A percentile compares a stretch with the other conserved stretches of the same genome.
phyloP scores from a whole-genome alignment of 2,797 vertebrate genomes.

The Xiphophorus birchmanni region DNA sequence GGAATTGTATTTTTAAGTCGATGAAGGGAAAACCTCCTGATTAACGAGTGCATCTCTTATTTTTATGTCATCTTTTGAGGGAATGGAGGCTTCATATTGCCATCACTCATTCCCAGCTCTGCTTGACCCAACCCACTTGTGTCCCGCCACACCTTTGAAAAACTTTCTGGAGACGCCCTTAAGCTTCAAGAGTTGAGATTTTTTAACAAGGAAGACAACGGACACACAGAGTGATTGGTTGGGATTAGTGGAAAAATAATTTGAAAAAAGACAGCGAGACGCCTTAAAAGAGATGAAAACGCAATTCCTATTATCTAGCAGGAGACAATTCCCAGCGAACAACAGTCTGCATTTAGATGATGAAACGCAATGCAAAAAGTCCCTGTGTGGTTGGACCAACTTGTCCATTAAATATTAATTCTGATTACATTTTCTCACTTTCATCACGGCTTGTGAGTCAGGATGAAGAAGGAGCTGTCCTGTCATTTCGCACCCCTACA shows the following conservation, averaged over 20 bases:
- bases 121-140: neutral
- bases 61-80: neutral
- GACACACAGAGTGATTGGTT: constrained; percentile 28
- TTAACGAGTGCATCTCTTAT: neutral
- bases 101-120: neutral
- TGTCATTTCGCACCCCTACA: constrained; percentile 53
- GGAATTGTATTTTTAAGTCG: neutral
- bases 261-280: neutral
- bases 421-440: constrained; percentile 61
- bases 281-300: constrained; percentile 18
- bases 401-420: constrained; percentile 70
- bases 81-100: neutral
- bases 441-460: constrained; percentile 57
- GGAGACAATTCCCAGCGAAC: constrained; percentile 56
- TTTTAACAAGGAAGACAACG: constrained; percentile 21
- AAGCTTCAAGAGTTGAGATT: constrained; percentile 45
- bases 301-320: constrained; percentile 37
- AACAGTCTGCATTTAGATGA: constrained; percentile 70
- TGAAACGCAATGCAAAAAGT: constrained; percentile 73
- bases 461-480: constrained; percentile 38
- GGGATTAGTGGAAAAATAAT: constrained; percentile 26
- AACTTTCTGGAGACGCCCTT: neutral
- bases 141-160: neutral
- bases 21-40: neutral
- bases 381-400: constrained; percentile 58